Evolutionary conservation across 2,888 invertebrate species (phyloP), one percentile per base, ranked within the genome.

Genomic region (Prionchulus punctatus): DNA sequence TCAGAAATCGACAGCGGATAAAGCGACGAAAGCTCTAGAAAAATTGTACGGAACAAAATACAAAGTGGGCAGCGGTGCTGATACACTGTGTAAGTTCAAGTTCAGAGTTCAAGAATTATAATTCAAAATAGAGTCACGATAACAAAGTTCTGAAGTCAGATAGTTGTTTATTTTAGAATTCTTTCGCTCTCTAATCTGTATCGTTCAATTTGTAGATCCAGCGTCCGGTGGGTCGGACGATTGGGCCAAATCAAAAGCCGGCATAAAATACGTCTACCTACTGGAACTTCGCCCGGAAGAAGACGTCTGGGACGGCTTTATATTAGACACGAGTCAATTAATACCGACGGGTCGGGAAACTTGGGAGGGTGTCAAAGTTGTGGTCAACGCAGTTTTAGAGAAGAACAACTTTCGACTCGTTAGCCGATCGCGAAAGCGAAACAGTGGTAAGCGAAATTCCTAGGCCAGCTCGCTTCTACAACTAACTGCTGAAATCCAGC

Each of bases 261-360:
- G 62, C 25, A 60, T 64, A 48, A 70, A 70, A 58, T 70, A 65
- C 56, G 67, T 66, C 12, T 69, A 68, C 53, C 57, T 70, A 45
- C 57, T 69, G 21, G 69, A 69, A 57, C 57, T 69, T 53, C 57
- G 69, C 55, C 69, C 69, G 1, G 58, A 58, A 21, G 58, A 58
- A 7, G 18, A 2, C n/a, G 43, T 43, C 27, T 43, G 4, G 43
- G 42, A 53, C 28, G 69, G 69, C 2, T 69, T 69, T 59, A 62
- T 69, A 36, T 60, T 69, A 48, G 67, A 67, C 55, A 60, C 66
- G 25, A 60, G 63, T 2, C 66, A 69, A 53, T 57, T 69, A 36
- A 62, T 69, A n/a, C 69, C 69, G n/a, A 69, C 68, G 4, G 69
- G 64, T 2, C 62, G 62, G 47, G 69, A 69, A 56, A 69, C 69